Evolutionary conservation across 2,797 vertebrate genomes (phyloP).

Genomic region (Harpagifer antarcticus): DNA sequence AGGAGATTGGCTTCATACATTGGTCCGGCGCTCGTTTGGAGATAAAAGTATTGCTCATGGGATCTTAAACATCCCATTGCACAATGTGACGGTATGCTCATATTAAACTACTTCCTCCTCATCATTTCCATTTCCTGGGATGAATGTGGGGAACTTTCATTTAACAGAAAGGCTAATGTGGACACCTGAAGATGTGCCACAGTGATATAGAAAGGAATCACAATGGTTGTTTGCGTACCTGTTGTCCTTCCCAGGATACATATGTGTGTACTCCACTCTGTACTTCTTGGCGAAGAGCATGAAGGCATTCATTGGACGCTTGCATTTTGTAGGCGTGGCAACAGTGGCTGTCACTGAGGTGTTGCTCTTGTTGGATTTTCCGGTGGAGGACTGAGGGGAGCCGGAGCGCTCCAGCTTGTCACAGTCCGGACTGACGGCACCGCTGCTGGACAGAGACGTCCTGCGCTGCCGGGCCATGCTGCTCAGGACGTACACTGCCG

Average conservation of each 20-base stretch:
- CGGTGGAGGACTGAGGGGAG: constrained; percentile 87
- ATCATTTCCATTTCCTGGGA: not conserved
- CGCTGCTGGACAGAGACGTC: constrained; percentile 92
- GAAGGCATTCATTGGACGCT: constrained; percentile 99
- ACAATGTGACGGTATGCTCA: no score
- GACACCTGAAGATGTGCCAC: not conserved
- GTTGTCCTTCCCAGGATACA: constrained; percentile 99
- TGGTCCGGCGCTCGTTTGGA: no score
- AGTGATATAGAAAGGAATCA: not conserved
- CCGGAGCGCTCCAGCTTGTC: constrained; percentile 89
- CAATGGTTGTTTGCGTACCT: constrained; percentile 81
- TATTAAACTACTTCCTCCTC: not conserved
- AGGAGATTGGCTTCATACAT: no score
- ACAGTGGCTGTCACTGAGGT: constrained; percentile 92
- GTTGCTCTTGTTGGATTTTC: constrained; percentile 91
- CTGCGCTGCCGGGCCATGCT: constrained; percentile 99
- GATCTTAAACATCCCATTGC: no score
- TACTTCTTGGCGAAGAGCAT: constrained; percentile 99
- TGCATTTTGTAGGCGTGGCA: constrained; percentile 97
- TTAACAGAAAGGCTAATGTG: not conserved
- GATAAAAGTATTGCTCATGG: no score
- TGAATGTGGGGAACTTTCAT: not conserved
- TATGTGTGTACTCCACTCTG: constrained; percentile 99
- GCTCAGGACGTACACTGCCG: constrained; percentile 97
- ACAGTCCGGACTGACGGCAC: constrained; percentile 91